A percentile compares a stretch with the other conserved stretches of the same genome.
Evolutionary conservation across 2,113 vertebrate genomes (phyloP).

Genomic region (Myodes glareolus): DNA sequence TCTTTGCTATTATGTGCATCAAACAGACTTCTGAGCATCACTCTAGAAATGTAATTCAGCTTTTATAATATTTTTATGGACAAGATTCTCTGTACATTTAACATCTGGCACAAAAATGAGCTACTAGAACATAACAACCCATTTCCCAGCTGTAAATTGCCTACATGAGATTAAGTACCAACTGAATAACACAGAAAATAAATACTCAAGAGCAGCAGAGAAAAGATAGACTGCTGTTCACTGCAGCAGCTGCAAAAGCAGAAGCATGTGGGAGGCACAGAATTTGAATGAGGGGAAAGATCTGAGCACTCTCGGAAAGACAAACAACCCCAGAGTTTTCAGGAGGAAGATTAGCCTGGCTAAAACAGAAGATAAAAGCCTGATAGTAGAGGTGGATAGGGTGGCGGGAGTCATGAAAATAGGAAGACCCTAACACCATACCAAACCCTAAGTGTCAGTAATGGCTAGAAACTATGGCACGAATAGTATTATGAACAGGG

Average conservation of each 20-base stretch:
- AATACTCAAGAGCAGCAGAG: neutral
- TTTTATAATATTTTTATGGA: neutral
- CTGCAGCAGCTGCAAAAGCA: neutral
- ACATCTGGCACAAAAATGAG: slow-evolving; percentile 34
- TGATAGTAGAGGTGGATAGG: neutral
- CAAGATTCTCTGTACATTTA: neutral
- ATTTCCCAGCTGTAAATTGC: slow-evolving; percentile 12
- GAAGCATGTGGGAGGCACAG: neutral
- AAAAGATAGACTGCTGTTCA: slow-evolving; percentile 1
- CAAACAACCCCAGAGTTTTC: neutral
- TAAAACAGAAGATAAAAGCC: neutral
- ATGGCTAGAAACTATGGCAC: neutral
- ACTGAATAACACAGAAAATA: slow-evolving; percentile 1
- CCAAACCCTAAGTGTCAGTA: neutral
- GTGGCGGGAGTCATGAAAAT: too few relatives aligned
- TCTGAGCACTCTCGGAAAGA: neutral
- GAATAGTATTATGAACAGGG: neutral
- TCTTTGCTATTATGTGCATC: neutral
- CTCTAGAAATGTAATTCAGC: neutral
- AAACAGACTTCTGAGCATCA: neutral
- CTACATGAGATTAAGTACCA: slow-evolving; percentile 21
- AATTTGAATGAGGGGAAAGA: neutral
- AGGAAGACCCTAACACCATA: too few relatives aligned
- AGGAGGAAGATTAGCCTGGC: neutral
- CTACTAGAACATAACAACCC: slow-evolving; percentile 1